Conservation (phyloP, 1,140 invertebrate species). For the Drosophila parabipectinata region DNA sequence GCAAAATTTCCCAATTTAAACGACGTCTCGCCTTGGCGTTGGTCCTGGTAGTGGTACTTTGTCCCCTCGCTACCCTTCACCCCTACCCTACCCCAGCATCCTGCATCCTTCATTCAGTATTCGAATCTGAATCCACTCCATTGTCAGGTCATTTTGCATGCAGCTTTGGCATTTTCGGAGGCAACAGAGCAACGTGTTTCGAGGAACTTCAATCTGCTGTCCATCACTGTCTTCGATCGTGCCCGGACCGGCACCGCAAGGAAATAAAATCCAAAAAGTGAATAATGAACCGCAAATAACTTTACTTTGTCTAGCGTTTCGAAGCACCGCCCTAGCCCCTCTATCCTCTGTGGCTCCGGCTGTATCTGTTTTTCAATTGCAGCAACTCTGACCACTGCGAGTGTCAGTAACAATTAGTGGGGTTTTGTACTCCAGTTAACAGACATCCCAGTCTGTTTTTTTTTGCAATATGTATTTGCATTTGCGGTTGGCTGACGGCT, state of each 20-base stretch:
- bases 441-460: conserved; percentile 25
- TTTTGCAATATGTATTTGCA: conserved; percentile 63
- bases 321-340: conserved; percentile 5
- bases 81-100: neutral
- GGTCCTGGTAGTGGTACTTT: neutral
- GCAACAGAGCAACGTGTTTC: conserved; percentile 51
- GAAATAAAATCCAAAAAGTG: conserved; percentile 79
- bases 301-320: conserved; percentile 63
- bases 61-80: neutral
- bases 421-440: conserved; percentile 60
- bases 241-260: conserved; percentile 50
- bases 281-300: conserved; percentile 83
- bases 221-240: conserved; percentile 77
- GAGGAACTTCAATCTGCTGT: conserved; percentile 73
- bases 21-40: conserved; percentile 33
- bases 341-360: neutral
- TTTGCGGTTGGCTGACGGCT: conserved; percentile 46
- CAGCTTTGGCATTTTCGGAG: conserved; percentile 41
- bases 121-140: conserved; percentile 24
- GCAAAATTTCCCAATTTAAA: conserved; percentile 72
- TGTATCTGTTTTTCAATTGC: conserved; percentile 53
- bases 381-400: conserved; percentile 52
- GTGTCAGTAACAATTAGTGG: conserved; percentile 82
- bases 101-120: neutral
- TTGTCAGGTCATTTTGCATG: conserved; percentile 77